Percentiles rank a stretch among this genome's conserved stretches.
phyloP scores from a whole-genome alignment of 2,113 vertebrate species.

The Morphnarchus princeps region DNA sequence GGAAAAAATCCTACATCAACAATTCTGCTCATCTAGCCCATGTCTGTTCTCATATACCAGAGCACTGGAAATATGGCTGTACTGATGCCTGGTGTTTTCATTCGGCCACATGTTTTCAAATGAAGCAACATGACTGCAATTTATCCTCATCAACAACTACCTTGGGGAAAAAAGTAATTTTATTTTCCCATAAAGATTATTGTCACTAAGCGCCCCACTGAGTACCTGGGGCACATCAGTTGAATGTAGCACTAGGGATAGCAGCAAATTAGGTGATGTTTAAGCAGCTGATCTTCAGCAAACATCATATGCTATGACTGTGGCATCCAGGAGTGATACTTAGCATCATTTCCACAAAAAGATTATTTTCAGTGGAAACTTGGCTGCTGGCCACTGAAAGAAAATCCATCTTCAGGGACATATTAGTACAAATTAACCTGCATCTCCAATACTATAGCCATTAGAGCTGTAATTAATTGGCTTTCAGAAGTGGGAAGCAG shows the following conservation, averaged over 20 bases:
- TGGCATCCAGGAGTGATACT: background rate
- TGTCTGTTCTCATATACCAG: background rate
- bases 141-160: background rate
- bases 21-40: background rate
- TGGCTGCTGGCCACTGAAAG: constrained; percentile 19
- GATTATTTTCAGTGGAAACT: background rate
- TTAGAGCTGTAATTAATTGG: constrained; percentile 4
- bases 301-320: background rate
- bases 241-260: background rate
- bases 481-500: background rate
- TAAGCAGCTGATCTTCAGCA: background rate
- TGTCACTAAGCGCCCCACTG: background rate
- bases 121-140: background rate
- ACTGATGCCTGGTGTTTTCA: background rate
- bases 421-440: constrained; percentile 13
- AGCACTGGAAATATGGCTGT: background rate
- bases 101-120: background rate
- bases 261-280: background rate
- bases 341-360: background rate
- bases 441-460: background rate
- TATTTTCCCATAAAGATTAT: background rate
- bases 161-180: background rate
- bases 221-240: background rate
- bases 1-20: background rate
- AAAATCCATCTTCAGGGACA: constrained; percentile 27